A percentile compares a stretch with the other conserved stretches of the same genome.
phyloP scores from a whole-genome alignment of 2,888 invertebrate genomes.

The Seira sanloemensis region DNA sequence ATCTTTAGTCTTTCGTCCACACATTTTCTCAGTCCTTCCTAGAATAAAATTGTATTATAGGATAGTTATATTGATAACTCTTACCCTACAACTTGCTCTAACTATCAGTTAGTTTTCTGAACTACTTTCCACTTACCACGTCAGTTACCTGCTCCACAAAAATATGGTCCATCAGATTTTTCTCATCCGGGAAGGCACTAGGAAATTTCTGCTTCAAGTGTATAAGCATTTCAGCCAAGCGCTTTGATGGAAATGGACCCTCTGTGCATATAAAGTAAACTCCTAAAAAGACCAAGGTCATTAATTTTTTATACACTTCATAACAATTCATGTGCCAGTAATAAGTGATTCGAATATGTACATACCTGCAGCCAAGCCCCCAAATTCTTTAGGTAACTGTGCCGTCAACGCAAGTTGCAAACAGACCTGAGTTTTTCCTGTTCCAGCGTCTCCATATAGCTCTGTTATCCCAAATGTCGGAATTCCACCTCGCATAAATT shows the following conservation, averaged over 20 bases:
- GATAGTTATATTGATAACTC: too few relatives aligned
- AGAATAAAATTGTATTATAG: constrained; percentile 9
- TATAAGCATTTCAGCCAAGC: constrained; percentile 76
- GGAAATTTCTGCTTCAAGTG: constrained; percentile 57
- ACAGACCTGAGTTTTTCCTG: constrained; percentile 89
- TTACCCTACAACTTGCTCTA: too few relatives aligned
- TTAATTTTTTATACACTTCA: neutral
- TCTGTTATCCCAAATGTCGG: constrained; percentile 84
- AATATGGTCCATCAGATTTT: constrained; percentile 78
- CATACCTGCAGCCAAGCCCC: constrained; percentile 79
- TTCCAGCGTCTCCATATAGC: constrained; percentile 87
- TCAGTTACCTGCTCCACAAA: constrained; percentile 83
- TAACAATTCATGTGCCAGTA: neutral
- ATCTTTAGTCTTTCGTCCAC: constrained; percentile 18
- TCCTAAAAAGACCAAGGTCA: constrained; percentile 75
- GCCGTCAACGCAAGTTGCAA: constrained; percentile 83
- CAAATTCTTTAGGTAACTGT: constrained; percentile 79
- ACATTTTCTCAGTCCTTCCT: constrained; percentile 31
- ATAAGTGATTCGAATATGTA: too few relatives aligned
- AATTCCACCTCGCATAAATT: constrained; percentile 82
- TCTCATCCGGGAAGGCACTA: constrained; percentile 11
- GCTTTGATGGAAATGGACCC: constrained; percentile 84
- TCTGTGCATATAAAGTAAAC: constrained; percentile 87
- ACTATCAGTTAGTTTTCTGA: neutral
- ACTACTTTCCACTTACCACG: constrained; percentile 75